These are phyloP conservation scores for Anas platyrhynchos DNA, from an alignment of 2,113 vertebrate genomes.

Conservation along the genomic window DNA sequence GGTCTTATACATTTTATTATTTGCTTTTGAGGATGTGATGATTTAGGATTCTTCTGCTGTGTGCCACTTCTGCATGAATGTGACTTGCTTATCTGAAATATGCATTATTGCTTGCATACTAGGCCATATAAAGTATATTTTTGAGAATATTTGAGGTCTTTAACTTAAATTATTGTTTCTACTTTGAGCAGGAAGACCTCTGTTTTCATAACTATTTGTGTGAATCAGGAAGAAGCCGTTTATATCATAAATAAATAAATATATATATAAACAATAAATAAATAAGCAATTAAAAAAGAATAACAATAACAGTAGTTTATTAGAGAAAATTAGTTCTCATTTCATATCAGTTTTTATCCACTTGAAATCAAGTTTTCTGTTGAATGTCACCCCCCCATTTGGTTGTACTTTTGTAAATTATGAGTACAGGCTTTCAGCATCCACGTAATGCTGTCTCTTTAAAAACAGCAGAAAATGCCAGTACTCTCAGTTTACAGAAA, in stretches of 20 bases:
- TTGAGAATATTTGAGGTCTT: not conserved
- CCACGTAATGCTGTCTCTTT: constrained; percentile 3
- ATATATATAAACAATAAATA: too few relatives aligned
- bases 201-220: not conserved
- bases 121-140: not conserved
- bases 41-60: not conserved
- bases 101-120: not conserved
- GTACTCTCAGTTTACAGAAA: not conserved
- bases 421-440: not conserved
- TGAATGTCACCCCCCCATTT: not conserved
- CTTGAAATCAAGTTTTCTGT: constrained; percentile 57
- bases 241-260: too few relatives aligned
- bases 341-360: constrained; percentile 33
- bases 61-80: not conserved
- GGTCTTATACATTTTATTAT: not conserved
- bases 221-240: constrained; percentile 1
- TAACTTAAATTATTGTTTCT: constrained; percentile 22
- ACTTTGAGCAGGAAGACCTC: not conserved
- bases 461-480: not conserved
- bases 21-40: not conserved
- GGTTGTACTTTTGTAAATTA: constrained; percentile 16
- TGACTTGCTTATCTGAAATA: constrained; percentile 43
- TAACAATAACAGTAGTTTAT: not conserved
- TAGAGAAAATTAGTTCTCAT: constrained; percentile 24
- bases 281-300: too few relatives aligned